These are phyloP conservation scores for Cheirogaleus medius DNA, from an alignment of 2,113 vertebrate species.

Conservation along the genomic window DNA sequence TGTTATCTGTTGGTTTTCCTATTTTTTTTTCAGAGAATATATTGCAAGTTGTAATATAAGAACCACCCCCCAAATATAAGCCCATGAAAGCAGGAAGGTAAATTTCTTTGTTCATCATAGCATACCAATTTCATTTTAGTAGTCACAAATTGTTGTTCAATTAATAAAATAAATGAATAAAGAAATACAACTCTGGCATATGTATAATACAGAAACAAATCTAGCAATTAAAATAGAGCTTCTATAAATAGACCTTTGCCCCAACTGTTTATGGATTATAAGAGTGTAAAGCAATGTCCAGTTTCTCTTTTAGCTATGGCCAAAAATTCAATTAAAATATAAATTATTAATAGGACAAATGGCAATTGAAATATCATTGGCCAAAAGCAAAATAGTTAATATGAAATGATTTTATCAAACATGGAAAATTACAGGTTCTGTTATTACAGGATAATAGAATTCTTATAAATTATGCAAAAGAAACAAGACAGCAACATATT, in stretches of 20 bases:
- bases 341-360: slow-evolving; percentile 60
- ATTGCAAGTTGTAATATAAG: neutral
- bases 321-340: slow-evolving; percentile 60
- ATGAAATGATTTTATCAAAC: slow-evolving; percentile 63
- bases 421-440: slow-evolving; percentile 37
- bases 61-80: neutral
- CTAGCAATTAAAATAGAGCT: neutral
- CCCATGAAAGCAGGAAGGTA: neutral
- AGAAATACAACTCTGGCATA: neutral
- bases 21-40: neutral
- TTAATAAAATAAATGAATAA: neutral
- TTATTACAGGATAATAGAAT: slow-evolving; percentile 58
- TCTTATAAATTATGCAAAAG: slow-evolving; percentile 64
- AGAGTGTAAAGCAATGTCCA: neutral
- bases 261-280: neutral
- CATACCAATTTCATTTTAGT: neutral
- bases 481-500: slow-evolving; percentile 32
- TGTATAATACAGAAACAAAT: neutral
- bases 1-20: neutral
- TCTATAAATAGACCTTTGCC: neutral
- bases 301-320: slow-evolving; percentile 32
- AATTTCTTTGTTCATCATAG: neutral
- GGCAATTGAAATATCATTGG: slow-evolving; percentile 24
- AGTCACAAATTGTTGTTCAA: neutral
- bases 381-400: slow-evolving; percentile 49